Evolutionary conservation across 1,140 invertebrate species (phyloP), one percentile per base, ranked within the genome.

Genomic region (Apolygus lucorum): DNA sequence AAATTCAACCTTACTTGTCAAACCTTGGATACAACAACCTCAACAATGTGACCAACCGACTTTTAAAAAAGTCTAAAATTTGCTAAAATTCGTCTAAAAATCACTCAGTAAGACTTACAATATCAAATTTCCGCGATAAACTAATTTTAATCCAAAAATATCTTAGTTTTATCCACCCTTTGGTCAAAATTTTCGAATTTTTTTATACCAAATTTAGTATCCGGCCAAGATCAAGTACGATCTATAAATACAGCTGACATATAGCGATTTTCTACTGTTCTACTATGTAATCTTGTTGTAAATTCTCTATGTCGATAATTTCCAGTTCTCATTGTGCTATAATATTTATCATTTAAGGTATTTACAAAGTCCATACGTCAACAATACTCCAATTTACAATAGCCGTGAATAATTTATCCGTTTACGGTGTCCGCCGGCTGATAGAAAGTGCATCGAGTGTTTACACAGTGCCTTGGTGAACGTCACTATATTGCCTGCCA

Each of bases 401-500:
- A 8, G 22, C 22, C 13, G 22, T 21, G 22, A 8, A 4, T 24
- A 59, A 4, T 11, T 13, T 11, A 17, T 59, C 11, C 11, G 13
- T 59, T 13, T 59, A 8, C 13, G 11, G 4, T 4, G 4, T 24
- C 8, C 68, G 63, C 68, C 68, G 68, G 68, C 68, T 59, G 54
- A 28, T 68, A 59, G 54, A 28, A 52, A 42, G 26, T 52, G 49
- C 54, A 29, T 63, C 42, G 34, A 70, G 29, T 70, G 69, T 70
- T 70, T 70, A 70, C 69, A 70, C 63, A 70, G 63, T 70, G 69
- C 49, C n/a, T 59, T 66, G 59, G 49, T 52, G 27, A 66, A 67
- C 54, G 27, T 69, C 49, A 49, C 62, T 59, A 27, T 62, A 24
- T 25, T 68, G 27, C 62, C 17, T n/a, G 22, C 42, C 25, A 63